Base-by-base conservation (phyloP, 2,797 vertebrate species). In the Lateolabrax maculatus region DNA sequence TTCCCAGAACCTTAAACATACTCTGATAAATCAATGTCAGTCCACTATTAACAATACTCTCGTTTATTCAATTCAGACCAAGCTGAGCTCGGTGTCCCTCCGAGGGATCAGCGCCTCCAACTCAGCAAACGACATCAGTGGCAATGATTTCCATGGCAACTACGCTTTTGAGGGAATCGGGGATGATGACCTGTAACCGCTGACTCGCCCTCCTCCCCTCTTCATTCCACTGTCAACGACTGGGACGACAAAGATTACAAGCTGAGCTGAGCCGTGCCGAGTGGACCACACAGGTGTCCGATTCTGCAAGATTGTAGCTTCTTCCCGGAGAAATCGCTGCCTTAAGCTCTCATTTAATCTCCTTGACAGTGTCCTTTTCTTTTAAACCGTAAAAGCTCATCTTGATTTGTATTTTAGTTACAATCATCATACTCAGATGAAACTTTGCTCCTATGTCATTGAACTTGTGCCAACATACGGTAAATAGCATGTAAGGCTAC, bases 111-210 rank as follows among this genome's bases (percentile, higher is more conserved):
- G 96, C 92, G 96, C 97, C 89, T 97, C 97, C 88, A 97, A 95
- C 96, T 97, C 97, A 0, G 92, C 95, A 15, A 95, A 94, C 0
- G 97, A 99, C 9, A 93, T 97, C 91, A 97, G 96, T 23, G 95
- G 96, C 53, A 96, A 97, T 7, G 96, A 98, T 87, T 97, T 99
- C 94, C 98, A 99, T 0, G 98, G 98, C 93, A 99, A 99, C 94
- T 99, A 98, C 0, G 98, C 98, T 90, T 99, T 99, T 2, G 98
- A 99, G 94, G 98, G 98, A 92, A 99, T 99, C 16, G 98, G 98
- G 1, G 98, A 99, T 0, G 98, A 99, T 51, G 98, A 99, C 91
- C 96, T 99, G 95, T 99, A 96, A 96, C 48, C 55, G 43, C 37
- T 1, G 23, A 58, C 15, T 16, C 19, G 3, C 61, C 52, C 27